These are phyloP conservation scores for Distichodus sexfasciatus DNA, from an alignment of 2,797 vertebrate species.

Conservation along the genomic window DNA sequence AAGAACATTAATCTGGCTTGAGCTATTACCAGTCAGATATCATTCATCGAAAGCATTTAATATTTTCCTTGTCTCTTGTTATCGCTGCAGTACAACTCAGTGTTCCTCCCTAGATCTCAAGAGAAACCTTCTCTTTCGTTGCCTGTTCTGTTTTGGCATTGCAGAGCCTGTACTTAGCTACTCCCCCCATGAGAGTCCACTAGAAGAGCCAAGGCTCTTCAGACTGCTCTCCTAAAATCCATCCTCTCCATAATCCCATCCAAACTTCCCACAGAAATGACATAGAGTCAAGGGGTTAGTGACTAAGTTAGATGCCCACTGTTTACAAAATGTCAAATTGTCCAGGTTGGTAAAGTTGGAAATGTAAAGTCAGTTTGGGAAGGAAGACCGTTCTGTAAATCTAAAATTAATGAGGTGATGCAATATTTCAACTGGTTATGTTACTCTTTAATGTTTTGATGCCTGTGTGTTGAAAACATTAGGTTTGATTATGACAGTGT, in stretches of 20 bases:
- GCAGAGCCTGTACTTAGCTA: conserved; percentile 52
- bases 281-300: conserved; percentile 25
- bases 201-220: conserved; percentile 35
- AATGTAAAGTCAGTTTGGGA: not conserved
- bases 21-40: no score
- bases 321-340: not conserved
- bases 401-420: not conserved
- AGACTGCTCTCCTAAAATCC: conserved; percentile 31
- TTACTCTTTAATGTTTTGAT: not conserved
- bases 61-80: not conserved
- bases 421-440: not conserved
- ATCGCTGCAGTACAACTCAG: not conserved
- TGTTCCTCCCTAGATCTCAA: not conserved
- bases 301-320: conserved; percentile 6
- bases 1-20: no score
- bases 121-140: not conserved
- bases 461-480: conserved; percentile 9
- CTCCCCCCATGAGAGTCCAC: conserved; percentile 54
- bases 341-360: not conserved
- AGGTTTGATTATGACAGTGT: conserved; percentile 98
- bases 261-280: conserved; percentile 57
- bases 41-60: not conserved
- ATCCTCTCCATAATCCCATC: conserved; percentile 61
- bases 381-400: no score
- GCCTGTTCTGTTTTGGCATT: not conserved